Evolutionary conservation across 1,140 invertebrate genomes (phyloP), one percentile per base, ranked within the genome.

Genomic region (Aleiodes sp.): DNA sequence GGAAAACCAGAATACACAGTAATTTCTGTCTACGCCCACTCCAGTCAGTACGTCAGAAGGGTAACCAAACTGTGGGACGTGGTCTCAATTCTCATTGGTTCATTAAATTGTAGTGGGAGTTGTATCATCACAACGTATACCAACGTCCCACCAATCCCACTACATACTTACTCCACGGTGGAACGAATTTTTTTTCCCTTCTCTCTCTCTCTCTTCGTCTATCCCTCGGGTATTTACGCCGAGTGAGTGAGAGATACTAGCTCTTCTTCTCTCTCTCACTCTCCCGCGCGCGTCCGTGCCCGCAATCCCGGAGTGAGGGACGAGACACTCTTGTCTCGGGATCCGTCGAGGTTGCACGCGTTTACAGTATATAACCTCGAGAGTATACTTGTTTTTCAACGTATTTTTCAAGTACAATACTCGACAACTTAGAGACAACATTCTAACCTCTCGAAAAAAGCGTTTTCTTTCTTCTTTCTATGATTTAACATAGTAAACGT

Each of bases 261-360:
- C 14, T 52, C 46, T 24, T 21, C 1, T 21, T 43, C 12, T 43
- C 39, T 43, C 39, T 43, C 39, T 43, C 16, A 21, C 19, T 52
- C n/a, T 4, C 41, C 4, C 46, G 21, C 21, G 2, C 10, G 46
- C 46, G 46, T 52, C 46, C 26, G 46, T 52, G 46, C n/a, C 19
- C 21, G 46, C 39, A 21, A 21, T 21, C 46, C 46, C 46, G 46
- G 26, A 10, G 31, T 6, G 46, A 52, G 46, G 46, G 46, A 52
- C 46, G 39, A 16, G 39, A 43, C 39, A 83, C 80, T 84, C 80
- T 82, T 75, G 80, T 78, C 80, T 80, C 74, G 79, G 77, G 78
- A 75, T 79, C 74, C 79, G 78, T 80, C 70, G 75, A 80, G 73
- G 79, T 74, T 75, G 65, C 76, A 82, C 80, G 78, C 76, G 73